phyloP scores from a whole-genome alignment of 2,797 vertebrate genomes.

The Anomalospiza imberbis region DNA sequence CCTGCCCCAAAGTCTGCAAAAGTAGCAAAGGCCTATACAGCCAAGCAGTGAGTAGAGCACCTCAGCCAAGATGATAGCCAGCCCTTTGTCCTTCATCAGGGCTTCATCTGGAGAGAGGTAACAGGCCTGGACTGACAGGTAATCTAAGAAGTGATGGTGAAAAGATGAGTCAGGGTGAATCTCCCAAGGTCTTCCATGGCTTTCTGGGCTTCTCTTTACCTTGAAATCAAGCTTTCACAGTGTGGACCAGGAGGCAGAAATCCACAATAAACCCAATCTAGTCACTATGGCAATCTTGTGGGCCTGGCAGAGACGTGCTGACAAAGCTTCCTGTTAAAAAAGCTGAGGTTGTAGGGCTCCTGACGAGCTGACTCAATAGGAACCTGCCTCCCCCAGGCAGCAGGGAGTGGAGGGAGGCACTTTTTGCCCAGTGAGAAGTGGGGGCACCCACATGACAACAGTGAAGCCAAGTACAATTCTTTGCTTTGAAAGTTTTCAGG shows the following conservation, averaged over 20 bases:
- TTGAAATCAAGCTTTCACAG: neutral
- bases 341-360: neutral
- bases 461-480: neutral
- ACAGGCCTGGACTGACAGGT: neutral
- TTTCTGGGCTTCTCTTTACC: neutral
- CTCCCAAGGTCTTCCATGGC: neutral
- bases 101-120: neutral
- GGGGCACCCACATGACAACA: neutral
- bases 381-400: neutral
- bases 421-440: neutral
- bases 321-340: neutral
- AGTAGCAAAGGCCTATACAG: neutral
- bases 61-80: neutral
- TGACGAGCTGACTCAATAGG: neutral
- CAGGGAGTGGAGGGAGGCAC: neutral
- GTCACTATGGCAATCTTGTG: neutral
- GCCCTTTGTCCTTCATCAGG: neutral
- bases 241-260: neutral
- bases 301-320: neutral
- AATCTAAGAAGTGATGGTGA: neutral
- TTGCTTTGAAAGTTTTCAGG: neutral
- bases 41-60: neutral
- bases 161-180: neutral
- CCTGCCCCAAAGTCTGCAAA: neutral
- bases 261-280: neutral